These are phyloP conservation scores for Microtus montanus DNA, from an alignment of 2,113 vertebrate genomes.

Conservation along the genomic window DNA sequence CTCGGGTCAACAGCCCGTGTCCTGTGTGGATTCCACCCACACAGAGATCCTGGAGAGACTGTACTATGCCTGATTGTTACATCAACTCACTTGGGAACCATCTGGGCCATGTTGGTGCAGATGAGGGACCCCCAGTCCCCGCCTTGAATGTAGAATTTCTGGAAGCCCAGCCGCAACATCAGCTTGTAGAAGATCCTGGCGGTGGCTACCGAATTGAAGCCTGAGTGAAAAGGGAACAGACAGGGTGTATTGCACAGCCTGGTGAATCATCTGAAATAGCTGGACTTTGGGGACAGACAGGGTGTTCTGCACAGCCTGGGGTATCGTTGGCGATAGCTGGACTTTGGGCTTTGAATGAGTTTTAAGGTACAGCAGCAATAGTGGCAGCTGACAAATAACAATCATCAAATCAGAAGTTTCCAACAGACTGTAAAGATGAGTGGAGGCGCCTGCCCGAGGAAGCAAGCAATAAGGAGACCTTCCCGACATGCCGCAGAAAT, in stretches of 20 bases:
- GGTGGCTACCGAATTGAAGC: constrained; percentile 75
- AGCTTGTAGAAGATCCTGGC: constrained; percentile 87
- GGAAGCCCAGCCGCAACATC: constrained; percentile 86
- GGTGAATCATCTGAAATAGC: background rate
- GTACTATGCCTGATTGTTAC: accelerated
- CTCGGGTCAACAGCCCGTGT: accelerated
- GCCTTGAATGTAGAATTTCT: constrained; percentile 85
- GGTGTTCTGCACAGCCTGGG: background rate
- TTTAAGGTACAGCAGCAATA: background rate
- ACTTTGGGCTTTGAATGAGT: background rate
- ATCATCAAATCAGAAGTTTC: background rate
- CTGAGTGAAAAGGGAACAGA: constrained; percentile 66
- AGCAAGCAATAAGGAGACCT: background rate
- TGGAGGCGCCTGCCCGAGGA: background rate
- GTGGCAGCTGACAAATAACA: background rate
- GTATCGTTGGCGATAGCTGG: too few species aligned
- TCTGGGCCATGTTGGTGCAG: constrained; percentile 87
- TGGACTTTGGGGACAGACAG: background rate
- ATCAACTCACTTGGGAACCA: constrained; percentile 84
- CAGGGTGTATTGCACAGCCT: background rate
- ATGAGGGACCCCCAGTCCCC: constrained; percentile 87
- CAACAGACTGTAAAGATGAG: background rate
- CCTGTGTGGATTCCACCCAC: background rate
- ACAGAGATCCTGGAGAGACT: accelerated
- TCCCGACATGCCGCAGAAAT: background rate